Evolutionary conservation across 2,797 vertebrate species (phyloP).

Genomic region (Tamandua tetradactyla): DNA sequence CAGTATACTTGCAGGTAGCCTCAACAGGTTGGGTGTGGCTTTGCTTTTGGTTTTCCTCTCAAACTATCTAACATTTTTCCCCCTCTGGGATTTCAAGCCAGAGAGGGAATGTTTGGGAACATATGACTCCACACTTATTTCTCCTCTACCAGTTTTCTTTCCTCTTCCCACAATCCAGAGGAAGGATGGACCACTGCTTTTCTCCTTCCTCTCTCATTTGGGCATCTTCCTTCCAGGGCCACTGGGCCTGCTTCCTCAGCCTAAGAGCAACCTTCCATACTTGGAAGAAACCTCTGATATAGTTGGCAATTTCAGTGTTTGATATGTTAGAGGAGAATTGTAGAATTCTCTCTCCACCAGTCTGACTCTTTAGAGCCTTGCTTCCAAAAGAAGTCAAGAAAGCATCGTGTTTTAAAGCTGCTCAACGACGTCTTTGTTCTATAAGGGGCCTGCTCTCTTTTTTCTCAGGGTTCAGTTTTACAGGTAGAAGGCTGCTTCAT

Average conservation of each 20-base stretch:
- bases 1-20: not conserved
- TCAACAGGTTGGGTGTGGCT: not conserved
- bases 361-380: not conserved
- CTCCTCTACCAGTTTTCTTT: not conserved
- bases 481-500: not conserved
- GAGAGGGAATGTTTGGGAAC: not conserved
- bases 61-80: not conserved
- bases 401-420: not conserved
- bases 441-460: not conserved
- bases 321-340: not conserved
- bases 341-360: not conserved
- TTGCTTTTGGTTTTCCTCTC: not conserved
- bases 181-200: not conserved
- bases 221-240: not conserved
- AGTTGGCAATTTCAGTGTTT: not conserved
- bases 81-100: not conserved
- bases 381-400: not conserved
- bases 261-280: not conserved
- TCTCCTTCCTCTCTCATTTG: no score
- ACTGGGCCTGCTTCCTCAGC: not conserved
- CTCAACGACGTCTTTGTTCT: not conserved
- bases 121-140: not conserved
- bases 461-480: not conserved
- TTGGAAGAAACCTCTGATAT: not conserved
- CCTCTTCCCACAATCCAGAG: not conserved